Evolutionary conservation across 2,113 vertebrate species (phyloP).

Genomic region (Cyanoderma ruficeps): DNA sequence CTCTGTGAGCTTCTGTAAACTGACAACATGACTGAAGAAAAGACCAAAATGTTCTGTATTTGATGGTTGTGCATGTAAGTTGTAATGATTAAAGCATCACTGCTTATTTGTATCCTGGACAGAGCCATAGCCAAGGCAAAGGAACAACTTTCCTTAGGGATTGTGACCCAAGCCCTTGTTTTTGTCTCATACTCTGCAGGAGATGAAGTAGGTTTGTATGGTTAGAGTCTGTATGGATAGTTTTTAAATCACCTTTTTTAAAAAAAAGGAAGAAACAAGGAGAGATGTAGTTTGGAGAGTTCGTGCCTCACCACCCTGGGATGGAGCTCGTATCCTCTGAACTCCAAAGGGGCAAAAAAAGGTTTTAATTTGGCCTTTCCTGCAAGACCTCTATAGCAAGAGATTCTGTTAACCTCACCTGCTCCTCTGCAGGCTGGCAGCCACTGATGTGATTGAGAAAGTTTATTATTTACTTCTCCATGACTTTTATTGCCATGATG

Average conservation of each 20-base stretch:
- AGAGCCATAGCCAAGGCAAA: background rate
- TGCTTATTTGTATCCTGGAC: background rate
- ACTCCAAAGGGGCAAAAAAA: background rate
- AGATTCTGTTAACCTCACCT: background rate
- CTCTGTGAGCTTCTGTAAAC: background rate
- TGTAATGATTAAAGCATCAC: background rate
- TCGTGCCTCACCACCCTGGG: background rate
- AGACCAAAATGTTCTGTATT: background rate
- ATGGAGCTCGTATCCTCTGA: background rate
- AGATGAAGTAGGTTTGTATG: background rate
- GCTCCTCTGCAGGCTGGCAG: background rate
- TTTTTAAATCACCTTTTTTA: background rate
- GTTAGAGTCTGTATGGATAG: background rate
- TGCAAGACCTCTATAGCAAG: background rate
- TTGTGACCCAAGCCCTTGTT: background rate
- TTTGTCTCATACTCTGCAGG: background rate
- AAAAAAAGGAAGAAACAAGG: background rate
- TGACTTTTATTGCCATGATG: background rate
- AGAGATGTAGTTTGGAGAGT: background rate
- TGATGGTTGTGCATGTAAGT: background rate
- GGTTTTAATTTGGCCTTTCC: background rate
- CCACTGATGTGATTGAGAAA: background rate
- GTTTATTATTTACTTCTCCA: background rate
- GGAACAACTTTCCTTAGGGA: background rate
- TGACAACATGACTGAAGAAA: background rate